Conservation (phyloP, 2,797 vertebrate genomes). For the Cyclura pinguis region DNA sequence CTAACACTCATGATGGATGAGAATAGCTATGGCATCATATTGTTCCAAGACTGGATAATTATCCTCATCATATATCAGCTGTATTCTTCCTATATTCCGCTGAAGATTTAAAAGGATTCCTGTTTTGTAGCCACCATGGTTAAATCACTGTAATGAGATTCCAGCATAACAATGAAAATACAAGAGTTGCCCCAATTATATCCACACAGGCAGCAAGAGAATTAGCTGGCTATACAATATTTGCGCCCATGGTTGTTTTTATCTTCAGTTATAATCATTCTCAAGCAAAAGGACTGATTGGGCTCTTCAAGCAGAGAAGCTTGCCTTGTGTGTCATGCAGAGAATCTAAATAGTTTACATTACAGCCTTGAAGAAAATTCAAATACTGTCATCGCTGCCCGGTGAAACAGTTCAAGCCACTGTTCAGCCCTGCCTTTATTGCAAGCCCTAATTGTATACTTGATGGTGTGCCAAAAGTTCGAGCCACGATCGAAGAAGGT, state of each 20-base stretch:
- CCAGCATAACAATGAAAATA: constrained; percentile 66
- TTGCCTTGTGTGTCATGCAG: constrained; percentile 74
- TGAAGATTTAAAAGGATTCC: constrained; percentile 63
- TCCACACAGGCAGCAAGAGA: constrained; percentile 57
- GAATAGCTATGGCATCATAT: constrained; percentile 25
- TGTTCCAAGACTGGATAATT: constrained; percentile 58
- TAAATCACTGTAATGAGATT: constrained; percentile 67
- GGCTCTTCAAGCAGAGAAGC: constrained; percentile 73
- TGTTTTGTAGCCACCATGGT: constrained; percentile 60
- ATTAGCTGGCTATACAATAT: constrained; percentile 69
- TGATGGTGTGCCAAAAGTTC: constrained; percentile 65
- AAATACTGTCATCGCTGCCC: constrained; percentile 70
- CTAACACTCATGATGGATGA: constrained; percentile 54
- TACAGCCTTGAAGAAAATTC: constrained; percentile 72
- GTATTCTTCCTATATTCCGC: constrained; percentile 45
- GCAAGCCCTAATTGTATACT: constrained; percentile 69
- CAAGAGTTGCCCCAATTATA: constrained; percentile 73
- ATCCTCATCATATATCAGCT: constrained; percentile 53
- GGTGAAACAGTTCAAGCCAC: constrained; percentile 69
- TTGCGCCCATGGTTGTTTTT: constrained; percentile 76
- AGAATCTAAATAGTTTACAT: constrained; percentile 78
- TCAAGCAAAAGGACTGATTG: constrained; percentile 78
- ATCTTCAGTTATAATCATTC: constrained; percentile 81
- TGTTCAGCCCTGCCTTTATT: constrained; percentile 61
- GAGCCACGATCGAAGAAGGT: constrained; percentile 69